Evolutionary conservation across 2,888 invertebrate genomes (phyloP), one percentile per base, ranked within the genome.

Genomic region (Timema podura): DNA sequence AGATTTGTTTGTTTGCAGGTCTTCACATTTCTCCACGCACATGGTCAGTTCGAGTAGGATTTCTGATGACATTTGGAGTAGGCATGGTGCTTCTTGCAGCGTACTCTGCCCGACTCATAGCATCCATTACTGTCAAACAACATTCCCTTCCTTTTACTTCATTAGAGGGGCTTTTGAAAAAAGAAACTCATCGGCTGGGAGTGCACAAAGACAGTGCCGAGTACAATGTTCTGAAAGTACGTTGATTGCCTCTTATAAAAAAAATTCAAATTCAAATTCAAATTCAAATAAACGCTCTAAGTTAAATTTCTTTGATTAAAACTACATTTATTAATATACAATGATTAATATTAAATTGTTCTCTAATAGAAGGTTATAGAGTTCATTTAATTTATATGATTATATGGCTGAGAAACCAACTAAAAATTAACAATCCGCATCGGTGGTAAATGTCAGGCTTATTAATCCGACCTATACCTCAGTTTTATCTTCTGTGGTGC

Each of bases 121-220:
- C 61, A 10, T 61, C 61, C 61, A 61, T 61, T 45, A 61, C 61
- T 13, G 30, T 61, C 44, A 16, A 13, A 13, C 10, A 61, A 30
- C 44, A 61, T 13, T 10, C 11, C 10, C 61, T 61, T 10, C 61
- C 61, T 45, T 61, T 61, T 9, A 10, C 7, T 30, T 61, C 61
- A 30, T 7, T 61, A 13, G 61, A 61, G 61, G 61, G 44, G 3
- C 44, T 61, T 10, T 45, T 61, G 61, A 30, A 30, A 30, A 45
- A 30, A 13, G 45, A 10, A 30, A 44, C 9, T 45, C 45, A 61
- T 13, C 61, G 44, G 13, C 61, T 61, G 44, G 61, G 30, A 5
- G 61, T 61, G 7, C 30, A 61, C 11, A 16, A 8, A 13, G 61
- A 61, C 44, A 61, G 61, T 13, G 61, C 61, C 61, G 61, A 61